These are phyloP conservation scores for Xestia ashworthii DNA, from an alignment of 2,888 invertebrate species.

Conservation along the genomic window DNA sequence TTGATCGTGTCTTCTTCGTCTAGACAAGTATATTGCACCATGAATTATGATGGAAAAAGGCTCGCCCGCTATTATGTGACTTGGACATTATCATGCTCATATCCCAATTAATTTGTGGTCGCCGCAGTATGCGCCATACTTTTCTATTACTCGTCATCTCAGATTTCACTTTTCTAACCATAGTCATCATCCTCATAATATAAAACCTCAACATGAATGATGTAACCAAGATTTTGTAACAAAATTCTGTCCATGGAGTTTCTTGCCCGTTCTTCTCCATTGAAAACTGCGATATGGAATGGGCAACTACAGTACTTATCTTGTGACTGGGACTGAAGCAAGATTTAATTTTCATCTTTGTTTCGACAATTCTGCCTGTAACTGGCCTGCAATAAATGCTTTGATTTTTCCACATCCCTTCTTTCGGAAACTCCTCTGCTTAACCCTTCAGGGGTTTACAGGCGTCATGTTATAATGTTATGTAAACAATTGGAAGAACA, in stretches of 20 bases:
- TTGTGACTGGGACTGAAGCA: no score
- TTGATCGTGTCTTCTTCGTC: not conserved
- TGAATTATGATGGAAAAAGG: not conserved
- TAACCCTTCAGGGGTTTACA: not conserved
- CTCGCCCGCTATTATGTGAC: not conserved
- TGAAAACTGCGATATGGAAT: no score
- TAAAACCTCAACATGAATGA: no score
- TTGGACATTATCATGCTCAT: not conserved
- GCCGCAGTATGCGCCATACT: not conserved
- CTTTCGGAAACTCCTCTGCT: not conserved
- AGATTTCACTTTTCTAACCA: not conserved
- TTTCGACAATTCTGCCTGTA: no score
- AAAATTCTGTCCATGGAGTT: no score
- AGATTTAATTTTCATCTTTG: no score
- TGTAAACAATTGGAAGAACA: not conserved
- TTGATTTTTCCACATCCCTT: no score
- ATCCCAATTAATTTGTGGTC: not conserved
- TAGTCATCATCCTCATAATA: not conserved
- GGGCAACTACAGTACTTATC: no score
- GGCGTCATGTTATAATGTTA: not conserved
- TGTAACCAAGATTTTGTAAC: no score
- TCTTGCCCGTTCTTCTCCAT: no score
- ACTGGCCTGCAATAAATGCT: no score
- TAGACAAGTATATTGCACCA: constrained; percentile 8
- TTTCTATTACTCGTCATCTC: not conserved